Percentiles rank a stretch among this genome's conserved stretches.
phyloP scores from a whole-genome alignment of 2,888 invertebrate genomes.

The Dicyrtoma fusca region DNA sequence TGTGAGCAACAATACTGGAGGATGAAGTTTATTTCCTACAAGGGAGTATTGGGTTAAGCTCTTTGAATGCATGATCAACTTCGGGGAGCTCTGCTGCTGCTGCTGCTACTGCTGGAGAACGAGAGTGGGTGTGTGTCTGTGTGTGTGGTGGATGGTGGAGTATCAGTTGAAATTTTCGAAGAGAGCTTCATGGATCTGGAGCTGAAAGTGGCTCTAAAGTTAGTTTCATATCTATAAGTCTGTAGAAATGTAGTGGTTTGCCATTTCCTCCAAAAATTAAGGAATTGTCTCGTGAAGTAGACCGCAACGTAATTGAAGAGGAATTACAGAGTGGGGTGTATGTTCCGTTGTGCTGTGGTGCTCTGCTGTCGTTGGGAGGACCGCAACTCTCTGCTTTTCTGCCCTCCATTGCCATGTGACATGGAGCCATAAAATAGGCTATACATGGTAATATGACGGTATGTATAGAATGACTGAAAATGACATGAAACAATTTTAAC shows the following conservation, averaged over 20 bases:
- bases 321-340: conserved; percentile 15
- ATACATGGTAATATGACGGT: too few species aligned
- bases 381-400: too few species aligned
- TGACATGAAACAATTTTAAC: too few species aligned
- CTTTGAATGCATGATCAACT: conserved; percentile 37
- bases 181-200: not conserved
- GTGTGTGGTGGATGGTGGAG: not conserved
- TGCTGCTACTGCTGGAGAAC: not conserved
- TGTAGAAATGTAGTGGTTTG: too few species aligned
- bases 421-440: too few species aligned
- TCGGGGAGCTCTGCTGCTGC: not conserved
- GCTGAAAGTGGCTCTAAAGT: too few species aligned
- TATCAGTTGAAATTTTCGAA: not conserved
- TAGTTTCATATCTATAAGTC: too few species aligned
- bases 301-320: conserved; percentile 36
- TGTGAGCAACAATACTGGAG: conserved; percentile 23
- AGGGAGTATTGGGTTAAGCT: conserved; percentile 28
- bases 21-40: conserved; percentile 25
- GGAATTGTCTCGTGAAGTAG: conserved; percentile 30
- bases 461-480: too few species aligned
- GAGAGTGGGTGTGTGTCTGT: too few species aligned
- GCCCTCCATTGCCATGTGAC: too few species aligned
- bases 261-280: conserved; percentile 17
- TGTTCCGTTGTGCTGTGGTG: too few species aligned
- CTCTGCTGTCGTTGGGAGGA: too few species aligned